Evolutionary conservation across 2,113 vertebrate genomes (phyloP).

Genomic region (Syrmaticus mikado): DNA sequence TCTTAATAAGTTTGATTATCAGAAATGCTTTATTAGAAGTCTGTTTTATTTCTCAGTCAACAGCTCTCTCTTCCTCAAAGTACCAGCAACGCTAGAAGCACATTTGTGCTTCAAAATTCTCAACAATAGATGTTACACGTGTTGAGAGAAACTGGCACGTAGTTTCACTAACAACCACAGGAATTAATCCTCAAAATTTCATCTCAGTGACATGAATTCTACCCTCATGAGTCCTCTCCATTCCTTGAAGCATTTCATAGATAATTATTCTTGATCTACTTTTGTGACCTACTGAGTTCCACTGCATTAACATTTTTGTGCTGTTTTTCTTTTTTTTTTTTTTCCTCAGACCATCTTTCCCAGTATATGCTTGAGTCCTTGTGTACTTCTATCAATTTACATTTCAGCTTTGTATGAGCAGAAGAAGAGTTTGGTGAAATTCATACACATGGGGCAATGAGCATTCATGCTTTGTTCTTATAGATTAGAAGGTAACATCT

Average conservation of each 20-base stretch:
- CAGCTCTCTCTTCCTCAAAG: neutral
- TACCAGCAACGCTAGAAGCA: neutral
- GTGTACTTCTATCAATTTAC: neutral
- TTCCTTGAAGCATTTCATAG: slow-evolving; percentile 35
- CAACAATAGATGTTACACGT: neutral
- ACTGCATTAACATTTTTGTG: neutral
- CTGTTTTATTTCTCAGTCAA: neutral
- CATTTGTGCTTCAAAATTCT: slow-evolving; percentile 8
- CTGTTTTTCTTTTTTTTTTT: neutral
- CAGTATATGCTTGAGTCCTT: neutral
- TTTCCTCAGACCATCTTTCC: neutral
- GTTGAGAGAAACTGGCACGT: slow-evolving; percentile 20
- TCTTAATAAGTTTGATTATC: neutral
- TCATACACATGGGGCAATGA: neutral
- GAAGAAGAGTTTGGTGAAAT: neutral
- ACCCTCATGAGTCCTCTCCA: neutral
- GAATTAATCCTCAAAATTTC: slow-evolving; percentile 24
- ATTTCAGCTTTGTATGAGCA: neutral
- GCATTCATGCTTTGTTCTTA: neutral
- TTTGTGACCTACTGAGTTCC: slow-evolving; percentile 4
- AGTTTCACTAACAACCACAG: neutral
- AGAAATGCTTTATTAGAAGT: neutral
- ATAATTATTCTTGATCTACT: slow-evolving; percentile 30
- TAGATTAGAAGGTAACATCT: neutral
- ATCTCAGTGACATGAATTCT: neutral